phyloP scores from a whole-genome alignment of 30 jellyfish, hydroid and myxozoan genomes.

The Sanderia malayensis region DNA sequence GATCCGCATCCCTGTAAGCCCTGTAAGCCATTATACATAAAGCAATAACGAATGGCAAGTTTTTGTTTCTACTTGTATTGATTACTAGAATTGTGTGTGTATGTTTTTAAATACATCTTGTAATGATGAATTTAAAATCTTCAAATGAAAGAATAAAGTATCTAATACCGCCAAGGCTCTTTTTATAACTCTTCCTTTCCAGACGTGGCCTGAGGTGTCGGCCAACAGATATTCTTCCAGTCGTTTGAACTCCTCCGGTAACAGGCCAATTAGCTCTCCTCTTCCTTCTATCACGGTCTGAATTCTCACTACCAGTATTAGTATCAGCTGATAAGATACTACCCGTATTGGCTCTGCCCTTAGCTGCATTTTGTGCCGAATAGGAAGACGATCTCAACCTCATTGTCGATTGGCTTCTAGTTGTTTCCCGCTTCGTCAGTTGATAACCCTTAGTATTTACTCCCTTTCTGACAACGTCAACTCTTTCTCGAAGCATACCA shows the following conservation, averaged over 20 bases:
- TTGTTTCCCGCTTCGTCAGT: not conserved
- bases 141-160: too few species aligned
- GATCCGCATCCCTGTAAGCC: too few species aligned
- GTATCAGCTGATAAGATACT: not conserved
- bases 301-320: conserved; percentile 22
- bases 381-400: conserved; percentile 11
- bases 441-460: too few species aligned
- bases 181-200: conserved; percentile 11
- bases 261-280: conserved; percentile 59
- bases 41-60: too few species aligned
- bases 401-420: conserved; percentile 6
- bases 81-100: too few species aligned
- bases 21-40: too few species aligned
- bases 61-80: too few species aligned
- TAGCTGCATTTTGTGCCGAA: not conserved
- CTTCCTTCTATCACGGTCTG: conserved; percentile 57
- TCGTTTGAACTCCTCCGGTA: conserved; percentile 3
- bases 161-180: conserved; percentile 49
- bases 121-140: too few species aligned
- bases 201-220: conserved; percentile 46
- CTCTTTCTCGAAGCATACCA: not conserved
- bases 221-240: conserved; percentile 12
- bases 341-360: not conserved
- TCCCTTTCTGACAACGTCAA: not conserved
- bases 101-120: too few species aligned